These are phyloP conservation scores for Blastomussa wellsi DNA, from an alignment of 92 coral and sea anemone genomes.

Conservation along the genomic window DNA sequence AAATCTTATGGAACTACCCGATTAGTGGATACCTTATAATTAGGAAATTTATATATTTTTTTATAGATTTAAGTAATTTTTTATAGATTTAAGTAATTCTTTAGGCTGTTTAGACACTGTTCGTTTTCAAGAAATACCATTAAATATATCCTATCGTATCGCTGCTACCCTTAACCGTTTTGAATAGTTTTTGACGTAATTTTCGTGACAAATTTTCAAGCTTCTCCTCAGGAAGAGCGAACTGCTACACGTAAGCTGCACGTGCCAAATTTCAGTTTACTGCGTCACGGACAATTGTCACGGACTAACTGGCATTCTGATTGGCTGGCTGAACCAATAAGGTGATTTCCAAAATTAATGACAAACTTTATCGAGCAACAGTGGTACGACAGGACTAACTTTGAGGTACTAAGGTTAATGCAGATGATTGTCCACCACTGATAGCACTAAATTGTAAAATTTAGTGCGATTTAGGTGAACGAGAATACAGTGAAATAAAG, in stretches of 20 bases:
- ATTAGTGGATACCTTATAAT: neutral
- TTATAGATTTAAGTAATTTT: neutral
- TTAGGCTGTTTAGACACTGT: neutral
- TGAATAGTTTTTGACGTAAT: neutral
- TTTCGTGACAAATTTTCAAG: neutral
- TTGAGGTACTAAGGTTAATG: neutral
- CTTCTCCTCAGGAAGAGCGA: neutral
- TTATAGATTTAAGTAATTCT: neutral
- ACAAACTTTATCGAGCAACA: neutral
- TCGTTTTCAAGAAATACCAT: neutral
- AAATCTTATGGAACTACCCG: neutral
- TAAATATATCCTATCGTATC: neutral
- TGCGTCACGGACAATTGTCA: neutral
- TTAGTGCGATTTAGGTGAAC: neutral
- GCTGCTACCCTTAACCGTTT: neutral
- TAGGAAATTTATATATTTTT: conserved; percentile 7
- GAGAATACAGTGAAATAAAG: neutral
- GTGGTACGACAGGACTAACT: neutral
- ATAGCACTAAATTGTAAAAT: neutral
- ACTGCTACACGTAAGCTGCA: no score
- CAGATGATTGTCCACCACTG: neutral
- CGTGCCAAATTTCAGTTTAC: neutral
- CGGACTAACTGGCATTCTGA: neutral
- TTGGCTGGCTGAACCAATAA: neutral
- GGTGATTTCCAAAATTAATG: neutral